Evolutionary conservation across 2,797 vertebrate species (phyloP).

Genomic region (Babyrousa celebensis): DNA sequence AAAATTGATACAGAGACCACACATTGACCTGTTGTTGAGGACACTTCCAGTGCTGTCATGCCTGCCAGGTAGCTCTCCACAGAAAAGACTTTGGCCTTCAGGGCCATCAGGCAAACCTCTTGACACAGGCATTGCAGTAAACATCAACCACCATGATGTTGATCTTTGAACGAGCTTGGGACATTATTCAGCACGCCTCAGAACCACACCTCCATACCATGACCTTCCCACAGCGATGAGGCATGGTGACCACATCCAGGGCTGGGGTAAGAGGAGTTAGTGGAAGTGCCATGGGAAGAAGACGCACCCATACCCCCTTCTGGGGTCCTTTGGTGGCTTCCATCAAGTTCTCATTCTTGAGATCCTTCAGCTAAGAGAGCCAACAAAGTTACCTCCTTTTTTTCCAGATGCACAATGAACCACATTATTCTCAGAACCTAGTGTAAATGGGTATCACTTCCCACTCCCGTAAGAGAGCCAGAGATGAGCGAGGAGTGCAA

Average conservation of each 20-base stretch:
- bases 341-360: not conserved
- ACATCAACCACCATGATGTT: not conserved
- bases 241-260: not conserved
- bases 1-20: not conserved
- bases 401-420: not conserved
- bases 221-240: not conserved
- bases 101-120: not conserved
- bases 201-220: not conserved
- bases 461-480: not conserved
- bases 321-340: not conserved
- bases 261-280: not conserved
- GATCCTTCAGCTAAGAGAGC: not conserved
- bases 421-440: not conserved
- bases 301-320: not conserved
- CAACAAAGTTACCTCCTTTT: not conserved
- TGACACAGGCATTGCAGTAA: not conserved
- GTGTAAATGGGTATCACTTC: not conserved
- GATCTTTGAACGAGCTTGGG: not conserved
- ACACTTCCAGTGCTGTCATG: not conserved
- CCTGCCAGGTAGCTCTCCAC: not conserved
- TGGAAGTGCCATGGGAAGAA: not conserved
- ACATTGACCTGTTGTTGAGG: not conserved
- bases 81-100: slow-evolving; percentile 36
- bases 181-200: not conserved
- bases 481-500: not conserved